Evolutionary conservation across 2,113 vertebrate genomes (phyloP).

Genomic region (Enhydra lutris): DNA sequence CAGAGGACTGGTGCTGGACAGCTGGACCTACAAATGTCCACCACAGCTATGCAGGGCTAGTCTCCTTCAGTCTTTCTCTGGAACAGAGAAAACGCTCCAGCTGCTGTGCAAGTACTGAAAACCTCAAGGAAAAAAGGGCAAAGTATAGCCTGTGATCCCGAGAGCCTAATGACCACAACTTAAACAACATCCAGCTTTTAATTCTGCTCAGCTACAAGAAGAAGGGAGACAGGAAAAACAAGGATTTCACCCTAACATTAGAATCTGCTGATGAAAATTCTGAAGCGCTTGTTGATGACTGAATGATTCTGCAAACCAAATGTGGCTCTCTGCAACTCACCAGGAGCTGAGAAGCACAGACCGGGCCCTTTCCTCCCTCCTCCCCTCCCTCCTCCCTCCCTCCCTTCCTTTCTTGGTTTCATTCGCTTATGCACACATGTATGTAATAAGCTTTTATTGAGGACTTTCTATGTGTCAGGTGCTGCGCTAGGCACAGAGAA

Average conservation of each 20-base stretch:
- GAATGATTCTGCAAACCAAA: background rate
- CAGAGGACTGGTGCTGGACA: background rate
- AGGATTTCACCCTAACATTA: slow-evolving; percentile 21
- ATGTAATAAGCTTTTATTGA: background rate
- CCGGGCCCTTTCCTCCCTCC: background rate
- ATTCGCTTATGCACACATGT: background rate
- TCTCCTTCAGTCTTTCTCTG: background rate
- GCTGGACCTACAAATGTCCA: background rate
- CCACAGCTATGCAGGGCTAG: background rate
- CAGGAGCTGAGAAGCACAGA: background rate
- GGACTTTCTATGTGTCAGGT: background rate
- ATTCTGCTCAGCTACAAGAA: slow-evolving; percentile 35
- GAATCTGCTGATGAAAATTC: slow-evolving; percentile 3
- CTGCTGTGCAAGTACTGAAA: slow-evolving; percentile 52
- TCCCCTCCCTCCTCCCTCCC: fast-evolving
- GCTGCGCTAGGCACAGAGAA: background rate
- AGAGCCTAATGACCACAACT: slow-evolving; percentile 35
- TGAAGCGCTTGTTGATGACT: background rate
- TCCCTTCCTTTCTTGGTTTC: background rate
- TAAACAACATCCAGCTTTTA: slow-evolving; percentile 46
- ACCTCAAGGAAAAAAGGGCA: slow-evolving; percentile 44
- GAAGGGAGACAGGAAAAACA: background rate
- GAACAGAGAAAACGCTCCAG: slow-evolving; percentile 32
- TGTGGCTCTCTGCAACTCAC: background rate
- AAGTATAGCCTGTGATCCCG: background rate